A percentile compares a stretch with the other conserved stretches of the same genome.
Evolutionary conservation across 2,113 vertebrate species (phyloP).

Genomic region (Uropsilus gracilis): DNA sequence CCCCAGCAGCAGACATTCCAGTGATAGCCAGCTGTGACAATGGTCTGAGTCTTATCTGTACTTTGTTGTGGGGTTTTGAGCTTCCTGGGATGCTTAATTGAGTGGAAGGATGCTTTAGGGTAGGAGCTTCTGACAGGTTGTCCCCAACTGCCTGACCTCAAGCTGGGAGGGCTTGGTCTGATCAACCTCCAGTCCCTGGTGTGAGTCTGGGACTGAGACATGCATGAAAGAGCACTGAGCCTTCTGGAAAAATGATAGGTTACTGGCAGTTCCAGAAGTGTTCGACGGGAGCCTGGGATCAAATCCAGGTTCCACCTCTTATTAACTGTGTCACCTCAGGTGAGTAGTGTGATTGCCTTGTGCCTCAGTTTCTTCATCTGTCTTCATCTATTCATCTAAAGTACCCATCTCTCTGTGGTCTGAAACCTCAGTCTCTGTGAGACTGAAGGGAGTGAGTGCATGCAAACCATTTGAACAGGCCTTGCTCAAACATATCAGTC

Average conservation of each 20-base stretch:
- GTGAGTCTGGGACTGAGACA: neutral
- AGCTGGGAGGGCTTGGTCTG: neutral
- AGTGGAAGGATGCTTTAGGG: neutral
- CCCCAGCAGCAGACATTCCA: neutral
- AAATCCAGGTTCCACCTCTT: neutral
- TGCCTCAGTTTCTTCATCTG: neutral
- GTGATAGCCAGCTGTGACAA: neutral
- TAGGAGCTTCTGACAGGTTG: neutral
- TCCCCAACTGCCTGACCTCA: neutral
- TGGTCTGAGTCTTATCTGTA: neutral
- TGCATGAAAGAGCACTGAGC: neutral
- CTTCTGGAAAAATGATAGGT: neutral
- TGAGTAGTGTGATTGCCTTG: neutral
- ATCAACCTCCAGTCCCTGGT: neutral
- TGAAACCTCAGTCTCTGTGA: too few relatives aligned
- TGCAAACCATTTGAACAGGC: fast-evolving
- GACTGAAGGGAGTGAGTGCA: neutral
- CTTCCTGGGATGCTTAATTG: neutral
- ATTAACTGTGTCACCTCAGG: neutral
- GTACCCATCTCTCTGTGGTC: neutral
- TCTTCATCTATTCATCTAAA: too few relatives aligned
- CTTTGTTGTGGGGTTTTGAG: neutral
- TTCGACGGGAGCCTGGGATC: neutral
- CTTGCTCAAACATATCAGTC: neutral
- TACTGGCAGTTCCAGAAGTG: neutral